These are phyloP conservation scores for Euwallacea similis DNA, from an alignment of 1,140 invertebrate genomes.

Conservation along the genomic window DNA sequence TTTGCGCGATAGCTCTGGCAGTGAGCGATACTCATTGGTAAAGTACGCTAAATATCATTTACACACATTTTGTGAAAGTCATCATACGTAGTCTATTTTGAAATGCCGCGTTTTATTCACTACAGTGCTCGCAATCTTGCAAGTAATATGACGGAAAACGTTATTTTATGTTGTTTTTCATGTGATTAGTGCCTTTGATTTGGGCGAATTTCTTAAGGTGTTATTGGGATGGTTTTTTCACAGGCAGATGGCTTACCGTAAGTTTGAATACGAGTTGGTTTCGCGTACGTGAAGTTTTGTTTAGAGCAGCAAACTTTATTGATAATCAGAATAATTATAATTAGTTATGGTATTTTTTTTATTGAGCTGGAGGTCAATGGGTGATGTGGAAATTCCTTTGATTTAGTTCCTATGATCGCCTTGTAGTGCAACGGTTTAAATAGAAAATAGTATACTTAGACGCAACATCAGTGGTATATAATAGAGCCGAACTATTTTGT, in stretches of 20 bases:
- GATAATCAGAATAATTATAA: too few species aligned
- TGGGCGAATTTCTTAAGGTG: background rate
- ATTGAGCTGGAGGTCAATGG: too few species aligned
- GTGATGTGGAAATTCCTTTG: too few species aligned
- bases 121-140: conserved; percentile 16
- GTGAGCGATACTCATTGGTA: conserved; percentile 20
- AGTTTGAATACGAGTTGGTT: background rate
- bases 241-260: conserved; percentile 3
- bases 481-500: too few species aligned
- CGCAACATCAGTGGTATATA: too few species aligned
- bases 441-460: too few species aligned
- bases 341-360: too few species aligned
- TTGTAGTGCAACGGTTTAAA: too few species aligned
- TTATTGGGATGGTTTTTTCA: conserved; percentile 14
- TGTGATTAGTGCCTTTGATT: conserved; percentile 4
- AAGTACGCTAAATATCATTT: conserved; percentile 26
- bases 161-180: conserved; percentile 15
- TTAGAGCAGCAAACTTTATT: too few species aligned
- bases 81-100: conserved; percentile 35
- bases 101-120: conserved; percentile 29
- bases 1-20: background rate
- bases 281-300: too few species aligned
- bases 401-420: too few species aligned
- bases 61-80: conserved; percentile 36
- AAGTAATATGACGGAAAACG: conserved; percentile 11